Percentiles rank a stretch among this genome's conserved stretches.
These are phyloP conservation scores for Xenus cinereus DNA, from an alignment of 2,113 vertebrate species.

Conservation along the genomic window DNA sequence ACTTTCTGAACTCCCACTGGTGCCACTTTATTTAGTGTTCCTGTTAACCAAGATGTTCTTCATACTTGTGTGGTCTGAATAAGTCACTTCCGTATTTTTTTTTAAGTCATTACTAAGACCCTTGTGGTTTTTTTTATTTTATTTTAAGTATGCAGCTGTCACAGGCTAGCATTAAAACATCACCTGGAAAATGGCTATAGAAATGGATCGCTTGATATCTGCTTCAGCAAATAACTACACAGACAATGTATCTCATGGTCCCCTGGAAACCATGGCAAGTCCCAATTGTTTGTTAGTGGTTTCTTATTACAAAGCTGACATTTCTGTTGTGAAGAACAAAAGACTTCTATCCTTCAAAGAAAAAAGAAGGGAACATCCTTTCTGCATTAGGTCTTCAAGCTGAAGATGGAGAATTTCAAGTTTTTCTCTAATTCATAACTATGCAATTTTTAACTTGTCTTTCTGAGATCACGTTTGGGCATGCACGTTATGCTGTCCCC, in stretches of 20 bases:
- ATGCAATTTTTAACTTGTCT: background rate
- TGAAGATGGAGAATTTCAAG: background rate
- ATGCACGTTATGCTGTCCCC: background rate
- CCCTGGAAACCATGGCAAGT: background rate
- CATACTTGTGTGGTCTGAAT: conserved; percentile 55
- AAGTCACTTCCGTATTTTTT: conserved; percentile 23
- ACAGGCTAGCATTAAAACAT: conserved; percentile 36
- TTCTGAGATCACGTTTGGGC: background rate
- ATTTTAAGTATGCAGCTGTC: conserved; percentile 42
- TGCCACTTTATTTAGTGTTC: conserved; percentile 22
- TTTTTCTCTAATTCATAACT: background rate
- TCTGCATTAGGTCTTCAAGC: background rate
- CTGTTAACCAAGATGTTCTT: conserved; percentile 39
- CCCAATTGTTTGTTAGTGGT: background rate
- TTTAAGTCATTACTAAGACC: background rate
- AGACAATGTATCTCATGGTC: background rate
- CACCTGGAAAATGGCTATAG: conserved; percentile 25
- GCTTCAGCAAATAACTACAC: background rate
- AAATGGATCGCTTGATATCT: background rate
- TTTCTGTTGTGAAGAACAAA: background rate
- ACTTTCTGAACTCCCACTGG: conserved; percentile 32
- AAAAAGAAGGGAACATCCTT: background rate
- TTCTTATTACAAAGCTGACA: background rate
- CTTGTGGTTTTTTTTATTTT: background rate
- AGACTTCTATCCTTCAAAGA: background rate